Percentiles rank a stretch among this genome's conserved stretches.
Conservation (phyloP, 2,113 vertebrate species). For the Larimichthys crocea region DNA sequence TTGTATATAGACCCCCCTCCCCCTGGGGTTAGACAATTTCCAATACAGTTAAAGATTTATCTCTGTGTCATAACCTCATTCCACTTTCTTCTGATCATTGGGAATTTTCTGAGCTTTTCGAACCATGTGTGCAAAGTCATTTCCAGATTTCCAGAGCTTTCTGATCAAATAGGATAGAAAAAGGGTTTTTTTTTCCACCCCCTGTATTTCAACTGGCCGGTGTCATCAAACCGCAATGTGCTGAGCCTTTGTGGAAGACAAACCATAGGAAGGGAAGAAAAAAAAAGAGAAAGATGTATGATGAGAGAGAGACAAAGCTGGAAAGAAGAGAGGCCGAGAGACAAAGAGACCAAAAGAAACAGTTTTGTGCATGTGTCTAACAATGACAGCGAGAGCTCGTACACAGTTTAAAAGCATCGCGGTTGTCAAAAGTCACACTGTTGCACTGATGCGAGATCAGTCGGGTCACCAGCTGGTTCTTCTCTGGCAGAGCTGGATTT, state of each 20-base stretch:
- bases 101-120: slow-evolving; percentile 33
- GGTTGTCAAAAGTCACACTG: slow-evolving; percentile 71
- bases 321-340: slow-evolving; percentile 32
- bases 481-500: slow-evolving; percentile 67
- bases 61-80: slow-evolving; percentile 40
- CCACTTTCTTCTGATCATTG: slow-evolving; percentile 40
- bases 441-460: slow-evolving; percentile 73
- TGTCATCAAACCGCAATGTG: slow-evolving; percentile 51
- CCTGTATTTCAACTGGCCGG: slow-evolving; percentile 46
- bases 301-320: slow-evolving; percentile 36
- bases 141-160: slow-evolving; percentile 53
- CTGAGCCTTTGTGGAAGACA: slow-evolving; percentile 44
- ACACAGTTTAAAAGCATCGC: slow-evolving; percentile 63
- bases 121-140: slow-evolving; percentile 42
- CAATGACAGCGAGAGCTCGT: slow-evolving; percentile 50
- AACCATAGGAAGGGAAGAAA: slow-evolving; percentile 31
- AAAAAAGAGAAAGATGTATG: not conserved
- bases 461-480: slow-evolving; percentile 79
- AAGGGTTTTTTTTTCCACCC: not conserved
- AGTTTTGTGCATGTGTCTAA: slow-evolving; percentile 44
- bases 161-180: slow-evolving; percentile 30
- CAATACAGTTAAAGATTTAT: slow-evolving; percentile 51
- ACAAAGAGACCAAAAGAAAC: slow-evolving; percentile 45
- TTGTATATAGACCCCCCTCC: not conserved
- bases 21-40: slow-evolving; percentile 14